Evolutionary conservation across 1,140 invertebrate genomes (phyloP), one percentile per base, ranked within the genome.

Genomic region (Drosophila trapezifrons): DNA sequence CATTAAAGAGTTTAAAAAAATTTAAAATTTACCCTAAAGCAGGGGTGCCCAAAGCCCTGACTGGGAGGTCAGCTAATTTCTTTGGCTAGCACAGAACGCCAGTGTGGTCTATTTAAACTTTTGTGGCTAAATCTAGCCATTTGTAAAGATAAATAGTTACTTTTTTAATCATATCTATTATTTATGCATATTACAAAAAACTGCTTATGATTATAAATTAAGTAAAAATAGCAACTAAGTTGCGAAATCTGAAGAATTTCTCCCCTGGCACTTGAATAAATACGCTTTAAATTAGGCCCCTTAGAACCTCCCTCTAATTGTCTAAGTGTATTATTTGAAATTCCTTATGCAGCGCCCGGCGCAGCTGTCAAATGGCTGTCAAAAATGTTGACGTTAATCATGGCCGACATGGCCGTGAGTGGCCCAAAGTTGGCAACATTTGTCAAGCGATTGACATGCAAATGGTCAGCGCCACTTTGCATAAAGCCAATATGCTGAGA

Each of bases 371-470:
- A 86, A 87, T 59, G 83, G 71, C 83, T 86, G 83, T 86, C 83
- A 86, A 83, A 76, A 87, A 55, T 49, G 40, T 43, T 79, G 82
- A 86, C 79, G 67, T 87, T 86, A 86, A 86, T 86, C 83, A 87
- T 83, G 62, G 73, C 58, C 60, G 84, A 83, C 83, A 71, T 87
- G 83, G 60, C 82, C 85, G 71, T 87, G 82, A 83, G 47, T 73
- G 76, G 60, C 43, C 82, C 83, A 87, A 86, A 87, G 82, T 86
- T 87, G 79, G 82, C 83, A 87, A 79, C 82, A 86, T 86, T 86
- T 86, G 82, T 86, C 82, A 87, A 85, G 49, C 83, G 80, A 89
- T 89, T 89, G 83, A 84, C 84, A 89, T 87, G 83, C 83, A 87
- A 89, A 87, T 89, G 78, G 76, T 71, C 83, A 83, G 83, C 81